These are phyloP conservation scores for Indri indri DNA, from an alignment of 2,113 vertebrate genomes.

Conservation along the genomic window DNA sequence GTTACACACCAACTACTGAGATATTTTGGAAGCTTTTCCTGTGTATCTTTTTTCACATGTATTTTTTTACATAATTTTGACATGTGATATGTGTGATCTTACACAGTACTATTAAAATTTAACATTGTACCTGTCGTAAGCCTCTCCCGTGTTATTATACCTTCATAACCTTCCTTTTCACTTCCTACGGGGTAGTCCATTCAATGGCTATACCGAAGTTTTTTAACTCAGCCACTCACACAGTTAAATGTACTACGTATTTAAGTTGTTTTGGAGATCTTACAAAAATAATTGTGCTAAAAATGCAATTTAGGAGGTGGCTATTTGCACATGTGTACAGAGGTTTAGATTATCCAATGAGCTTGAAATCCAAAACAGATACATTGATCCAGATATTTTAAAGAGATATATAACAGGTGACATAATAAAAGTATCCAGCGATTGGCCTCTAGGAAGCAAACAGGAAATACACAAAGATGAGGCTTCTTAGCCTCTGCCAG, in stretches of 20 bases:
- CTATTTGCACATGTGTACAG: not conserved
- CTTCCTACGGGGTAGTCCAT: not conserved
- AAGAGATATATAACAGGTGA: not conserved
- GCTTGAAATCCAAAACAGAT: not conserved
- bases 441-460: not conserved
- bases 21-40: not conserved
- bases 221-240: not conserved
- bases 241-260: not conserved
- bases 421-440: not conserved
- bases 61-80: not conserved
- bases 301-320: not conserved
- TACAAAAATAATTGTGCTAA: not conserved
- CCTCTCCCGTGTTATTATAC: not conserved
- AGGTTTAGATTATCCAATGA: not conserved
- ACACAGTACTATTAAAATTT: not conserved
- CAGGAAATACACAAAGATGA: not conserved
- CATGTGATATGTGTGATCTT: not conserved
- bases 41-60: not conserved
- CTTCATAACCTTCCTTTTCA: not conserved
- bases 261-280: not conserved
- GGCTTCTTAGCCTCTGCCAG: not conserved
- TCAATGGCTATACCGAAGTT: not conserved
- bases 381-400: not conserved
- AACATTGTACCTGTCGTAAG: not conserved
- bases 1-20: not conserved